Evolutionary conservation across 2,797 vertebrate genomes (phyloP).

Genomic region (Chelmon rostratus): DNA sequence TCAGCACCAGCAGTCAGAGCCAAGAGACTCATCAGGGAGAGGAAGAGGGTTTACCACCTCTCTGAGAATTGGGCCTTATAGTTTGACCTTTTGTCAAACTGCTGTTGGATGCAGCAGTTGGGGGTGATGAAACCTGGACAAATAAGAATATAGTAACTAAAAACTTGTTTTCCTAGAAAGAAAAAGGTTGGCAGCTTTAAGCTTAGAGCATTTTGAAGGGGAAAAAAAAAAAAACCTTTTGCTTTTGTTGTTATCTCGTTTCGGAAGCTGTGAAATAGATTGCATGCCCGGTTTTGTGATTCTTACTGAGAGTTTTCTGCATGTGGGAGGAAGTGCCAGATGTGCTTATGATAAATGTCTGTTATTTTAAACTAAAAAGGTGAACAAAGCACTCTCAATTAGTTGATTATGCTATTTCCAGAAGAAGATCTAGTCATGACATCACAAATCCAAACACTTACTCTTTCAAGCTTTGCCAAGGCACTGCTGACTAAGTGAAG

Average conservation of each 20-base stretch:
- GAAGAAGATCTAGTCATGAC: slow-evolving; percentile 9
- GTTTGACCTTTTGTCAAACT: slow-evolving; percentile 55
- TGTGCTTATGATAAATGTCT: slow-evolving; percentile 22
- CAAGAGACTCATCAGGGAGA: slow-evolving; percentile 51
- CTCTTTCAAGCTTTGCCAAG: slow-evolving; percentile 9
- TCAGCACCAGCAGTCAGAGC: slow-evolving; percentile 34
- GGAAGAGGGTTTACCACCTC: slow-evolving; percentile 36
- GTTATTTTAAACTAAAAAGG: slow-evolving; percentile 16
- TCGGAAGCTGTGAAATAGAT: neutral
- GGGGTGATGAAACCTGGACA: slow-evolving; percentile 12
- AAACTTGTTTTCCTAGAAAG: neutral
- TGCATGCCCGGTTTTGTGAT: neutral
- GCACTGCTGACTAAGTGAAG: slow-evolving; percentile 25
- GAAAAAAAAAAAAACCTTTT: neutral
- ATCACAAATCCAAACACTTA: neutral
- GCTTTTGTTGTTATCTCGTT: slow-evolving; percentile 7
- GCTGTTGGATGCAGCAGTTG: slow-evolving; percentile 18
- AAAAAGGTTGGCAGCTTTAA: neutral
- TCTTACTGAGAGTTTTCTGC: neutral
- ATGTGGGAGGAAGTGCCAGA: slow-evolving; percentile 26
- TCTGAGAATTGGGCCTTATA: slow-evolving; percentile 36
- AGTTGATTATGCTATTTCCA: slow-evolving; percentile 16
- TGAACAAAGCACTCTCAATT: slow-evolving; percentile 32
- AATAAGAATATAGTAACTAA: neutral
- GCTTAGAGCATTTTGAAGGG: neutral